Percentiles rank a stretch among this genome's conserved stretches.
Conservation (phyloP, 2,113 vertebrate genomes). For the Ammodytes marinus region DNA sequence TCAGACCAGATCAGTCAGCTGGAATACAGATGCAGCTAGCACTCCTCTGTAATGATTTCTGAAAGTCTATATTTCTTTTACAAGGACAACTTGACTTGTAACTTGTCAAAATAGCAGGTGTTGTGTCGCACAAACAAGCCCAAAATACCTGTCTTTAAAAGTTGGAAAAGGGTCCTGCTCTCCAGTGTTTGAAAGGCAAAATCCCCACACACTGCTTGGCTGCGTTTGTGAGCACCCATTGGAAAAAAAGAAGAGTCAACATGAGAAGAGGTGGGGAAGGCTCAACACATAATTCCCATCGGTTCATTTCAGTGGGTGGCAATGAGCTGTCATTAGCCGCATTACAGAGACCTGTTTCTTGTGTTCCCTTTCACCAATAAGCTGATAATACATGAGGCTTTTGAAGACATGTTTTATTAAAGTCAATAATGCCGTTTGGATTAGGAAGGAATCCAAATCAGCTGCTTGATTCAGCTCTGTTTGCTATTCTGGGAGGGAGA, state of each 20-base stretch:
- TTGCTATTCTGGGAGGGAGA: constrained; percentile 37
- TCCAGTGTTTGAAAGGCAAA: constrained; percentile 9
- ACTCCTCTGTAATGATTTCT: not conserved
- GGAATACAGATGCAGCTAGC: not conserved
- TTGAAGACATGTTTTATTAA: constrained; percentile 63
- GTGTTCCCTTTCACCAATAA: constrained; percentile 62
- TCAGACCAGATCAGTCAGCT: not conserved
- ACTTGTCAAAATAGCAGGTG: not conserved
- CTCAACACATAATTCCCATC: constrained; percentile 23
- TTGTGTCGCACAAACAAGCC: not conserved
- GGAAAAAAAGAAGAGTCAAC: constrained; percentile 48
- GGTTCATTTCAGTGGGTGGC: constrained; percentile 43
- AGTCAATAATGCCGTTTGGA: constrained; percentile 63
- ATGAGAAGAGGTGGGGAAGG: not conserved
- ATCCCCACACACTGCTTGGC: constrained; percentile 13
- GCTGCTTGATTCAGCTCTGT: constrained; percentile 38
- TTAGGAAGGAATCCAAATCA: constrained; percentile 64
- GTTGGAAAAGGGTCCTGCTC: not conserved
- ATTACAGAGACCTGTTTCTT: constrained; percentile 33
- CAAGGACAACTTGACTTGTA: not conserved
- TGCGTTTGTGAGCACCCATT: not conserved
- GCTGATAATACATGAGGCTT: constrained; percentile 62
- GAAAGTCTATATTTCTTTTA: not conserved
- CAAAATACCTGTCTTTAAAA: constrained; percentile 5
- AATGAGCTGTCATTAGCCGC: constrained; percentile 56